These are phyloP conservation scores for Callithrix jacchus DNA, from an alignment of 2,113 vertebrate species.

Conservation along the genomic window DNA sequence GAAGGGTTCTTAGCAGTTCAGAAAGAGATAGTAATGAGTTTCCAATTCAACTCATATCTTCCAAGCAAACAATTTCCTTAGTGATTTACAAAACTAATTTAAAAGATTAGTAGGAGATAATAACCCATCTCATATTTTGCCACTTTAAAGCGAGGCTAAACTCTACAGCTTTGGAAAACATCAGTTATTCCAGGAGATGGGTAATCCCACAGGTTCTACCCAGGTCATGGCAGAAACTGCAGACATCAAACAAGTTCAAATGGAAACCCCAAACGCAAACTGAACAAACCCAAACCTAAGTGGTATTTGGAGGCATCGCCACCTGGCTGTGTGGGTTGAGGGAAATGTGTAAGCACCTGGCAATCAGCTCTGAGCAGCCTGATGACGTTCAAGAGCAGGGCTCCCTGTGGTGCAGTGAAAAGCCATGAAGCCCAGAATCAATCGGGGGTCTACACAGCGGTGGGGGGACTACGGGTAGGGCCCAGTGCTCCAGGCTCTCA, in stretches of 20 bases:
- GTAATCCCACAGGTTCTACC: background rate
- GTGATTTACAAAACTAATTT: conserved; percentile 14
- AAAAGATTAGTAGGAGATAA: conserved; percentile 19
- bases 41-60: background rate
- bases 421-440: background rate
- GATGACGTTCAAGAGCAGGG: background rate
- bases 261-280: background rate
- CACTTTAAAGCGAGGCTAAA: conserved; percentile 19
- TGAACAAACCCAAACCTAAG: background rate
- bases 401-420: background rate
- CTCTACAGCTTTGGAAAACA: conserved; percentile 1
- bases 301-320: background rate
- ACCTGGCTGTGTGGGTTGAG: background rate
- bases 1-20: conserved; percentile 60
- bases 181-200: background rate
- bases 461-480: background rate
- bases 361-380: background rate
- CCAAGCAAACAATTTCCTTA: conserved; percentile 40
- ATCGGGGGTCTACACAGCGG: background rate
- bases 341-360: background rate
- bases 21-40: conserved; percentile 27
- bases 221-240: fast-evolving
- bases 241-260: background rate
- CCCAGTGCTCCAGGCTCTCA: background rate
- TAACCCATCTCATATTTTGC: background rate